phyloP scores from a whole-genome alignment of 1,140 invertebrate genomes.

The Aphis craccivora region DNA sequence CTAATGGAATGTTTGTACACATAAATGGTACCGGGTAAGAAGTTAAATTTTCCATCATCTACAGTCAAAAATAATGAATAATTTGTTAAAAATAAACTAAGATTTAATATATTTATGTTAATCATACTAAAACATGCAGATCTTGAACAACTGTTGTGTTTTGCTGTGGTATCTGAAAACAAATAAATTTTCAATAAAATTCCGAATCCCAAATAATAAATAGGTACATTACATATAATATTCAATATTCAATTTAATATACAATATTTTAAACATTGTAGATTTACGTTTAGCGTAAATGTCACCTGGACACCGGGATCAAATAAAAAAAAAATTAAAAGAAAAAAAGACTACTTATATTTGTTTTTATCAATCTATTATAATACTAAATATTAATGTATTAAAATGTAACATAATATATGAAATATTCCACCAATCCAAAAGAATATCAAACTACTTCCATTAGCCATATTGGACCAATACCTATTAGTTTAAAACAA shows the following conservation, averaged over 20 bases:
- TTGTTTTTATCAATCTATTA: too few species aligned
- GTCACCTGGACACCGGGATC: too few species aligned
- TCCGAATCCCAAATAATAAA: background rate
- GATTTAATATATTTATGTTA: background rate
- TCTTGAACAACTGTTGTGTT: constrained; percentile 33
- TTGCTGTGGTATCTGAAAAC: background rate
- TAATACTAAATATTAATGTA: too few species aligned
- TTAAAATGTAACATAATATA: too few species aligned
- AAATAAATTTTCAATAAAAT: background rate
- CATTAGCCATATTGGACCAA: too few species aligned
- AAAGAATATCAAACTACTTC: too few species aligned
- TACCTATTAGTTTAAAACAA: too few species aligned
- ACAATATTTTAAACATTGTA: background rate
- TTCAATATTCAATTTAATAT: background rate
- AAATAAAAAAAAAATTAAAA: too few species aligned
- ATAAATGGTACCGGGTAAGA: background rate
- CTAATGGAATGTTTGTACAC: constrained; percentile 31
- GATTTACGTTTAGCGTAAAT: background rate
- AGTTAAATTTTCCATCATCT: constrained; percentile 45
- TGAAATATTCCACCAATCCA: too few species aligned
- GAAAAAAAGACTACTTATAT: too few species aligned
- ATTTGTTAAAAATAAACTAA: background rate
- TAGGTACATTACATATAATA: background rate
- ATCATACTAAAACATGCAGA: constrained; percentile 23
- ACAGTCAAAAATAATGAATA: background rate